phyloP scores from a whole-genome alignment of 1,140 invertebrate species.

The Archivesica marissinica region DNA sequence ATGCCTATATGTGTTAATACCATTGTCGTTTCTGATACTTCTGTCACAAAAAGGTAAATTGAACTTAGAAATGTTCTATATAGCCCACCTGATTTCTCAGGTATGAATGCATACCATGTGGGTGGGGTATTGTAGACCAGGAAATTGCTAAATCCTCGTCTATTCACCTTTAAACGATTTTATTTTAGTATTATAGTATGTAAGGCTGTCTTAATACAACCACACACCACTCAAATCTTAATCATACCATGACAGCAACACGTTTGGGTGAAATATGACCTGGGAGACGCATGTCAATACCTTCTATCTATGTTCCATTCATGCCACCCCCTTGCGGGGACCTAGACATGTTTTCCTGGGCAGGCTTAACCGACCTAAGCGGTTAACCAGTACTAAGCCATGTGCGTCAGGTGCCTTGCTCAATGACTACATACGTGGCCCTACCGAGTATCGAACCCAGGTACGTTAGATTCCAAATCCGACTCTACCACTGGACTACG shows the following conservation, averaged over 20 bases:
- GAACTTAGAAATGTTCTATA: background rate
- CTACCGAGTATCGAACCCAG: no score
- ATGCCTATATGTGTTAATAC: background rate
- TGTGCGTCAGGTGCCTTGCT: no score
- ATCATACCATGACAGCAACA: background rate
- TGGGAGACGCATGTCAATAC: background rate
- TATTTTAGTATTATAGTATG: background rate
- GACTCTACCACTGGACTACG: no score
- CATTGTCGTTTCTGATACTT: background rate
- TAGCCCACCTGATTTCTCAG: background rate
- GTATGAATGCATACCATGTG: background rate
- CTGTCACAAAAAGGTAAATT: conserved; percentile 13
- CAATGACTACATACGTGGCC: no score
- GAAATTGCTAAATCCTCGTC: background rate
- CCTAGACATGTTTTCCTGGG: no score
- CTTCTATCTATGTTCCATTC: background rate
- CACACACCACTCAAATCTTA: background rate
- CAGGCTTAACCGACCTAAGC: no score
- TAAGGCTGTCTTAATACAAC: background rate
- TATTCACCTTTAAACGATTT: background rate
- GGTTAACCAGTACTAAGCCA: no score
- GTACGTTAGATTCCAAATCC: no score
- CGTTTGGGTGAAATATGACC: background rate
- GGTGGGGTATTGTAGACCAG: conserved; percentile 5
- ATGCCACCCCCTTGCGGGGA: no score